phyloP scores from a whole-genome alignment of 2,888 invertebrate species.

The Acanthococcus lagerstroemiae region DNA sequence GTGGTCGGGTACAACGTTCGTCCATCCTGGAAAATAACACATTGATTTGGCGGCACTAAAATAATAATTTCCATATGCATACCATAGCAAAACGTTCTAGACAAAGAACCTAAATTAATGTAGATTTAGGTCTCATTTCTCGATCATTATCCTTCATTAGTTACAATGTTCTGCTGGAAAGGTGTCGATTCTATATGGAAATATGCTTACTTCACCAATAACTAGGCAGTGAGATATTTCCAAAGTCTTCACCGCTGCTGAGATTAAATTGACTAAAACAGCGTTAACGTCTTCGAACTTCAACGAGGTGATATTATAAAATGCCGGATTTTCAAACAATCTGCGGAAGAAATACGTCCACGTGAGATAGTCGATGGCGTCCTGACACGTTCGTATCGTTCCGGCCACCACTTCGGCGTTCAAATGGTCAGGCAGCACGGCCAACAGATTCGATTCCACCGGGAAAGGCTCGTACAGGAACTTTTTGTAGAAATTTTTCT shows the following conservation, averaged over 20 bases:
- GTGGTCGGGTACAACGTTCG: constrained; percentile 55
- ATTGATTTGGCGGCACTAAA: not conserved
- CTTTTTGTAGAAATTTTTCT: constrained; percentile 98
- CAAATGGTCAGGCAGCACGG: constrained; percentile 87
- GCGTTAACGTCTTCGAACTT: constrained; percentile 58
- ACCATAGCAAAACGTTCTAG: no score
- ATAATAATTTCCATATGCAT: not conserved
- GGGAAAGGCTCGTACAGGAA: constrained; percentile 99
- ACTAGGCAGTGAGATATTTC: constrained; percentile 67
- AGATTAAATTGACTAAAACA: constrained; percentile 72
- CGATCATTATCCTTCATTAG: not conserved
- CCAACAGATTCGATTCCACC: constrained; percentile 87
- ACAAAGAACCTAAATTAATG: no score
- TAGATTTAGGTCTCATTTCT: no score
- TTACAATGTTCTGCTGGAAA: not conserved
- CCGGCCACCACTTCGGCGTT: constrained; percentile 96
- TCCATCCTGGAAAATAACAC: constrained; percentile 46
- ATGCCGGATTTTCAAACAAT: constrained; percentile 48
- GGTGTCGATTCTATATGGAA: constrained; percentile 4
- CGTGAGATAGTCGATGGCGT: constrained; percentile 90
- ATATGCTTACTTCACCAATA: constrained; percentile 59
- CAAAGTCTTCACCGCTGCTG: constrained; percentile 63
- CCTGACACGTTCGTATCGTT: constrained; percentile 83
- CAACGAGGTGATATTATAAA: constrained; percentile 67
- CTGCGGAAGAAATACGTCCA: constrained; percentile 96